A percentile compares a stretch with the other conserved stretches of the same genome.
These are phyloP conservation scores for Naso thynnoides DNA, from an alignment of 2,797 vertebrate species.

Conservation along the genomic window DNA sequence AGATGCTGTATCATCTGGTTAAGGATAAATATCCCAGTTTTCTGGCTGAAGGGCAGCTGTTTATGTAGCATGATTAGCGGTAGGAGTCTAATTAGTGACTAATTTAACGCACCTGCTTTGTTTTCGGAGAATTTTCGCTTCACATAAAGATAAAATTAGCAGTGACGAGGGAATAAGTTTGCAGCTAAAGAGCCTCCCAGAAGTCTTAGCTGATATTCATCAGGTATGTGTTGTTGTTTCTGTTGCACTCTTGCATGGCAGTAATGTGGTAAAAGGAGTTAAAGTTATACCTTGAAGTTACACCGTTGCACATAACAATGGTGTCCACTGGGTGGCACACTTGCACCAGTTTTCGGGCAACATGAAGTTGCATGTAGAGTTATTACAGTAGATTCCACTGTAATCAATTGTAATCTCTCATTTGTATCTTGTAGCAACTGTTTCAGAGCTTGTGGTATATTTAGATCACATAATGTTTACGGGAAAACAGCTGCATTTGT, in stretches of 20 bases:
- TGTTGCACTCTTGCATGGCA: background rate
- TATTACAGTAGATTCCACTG: background rate
- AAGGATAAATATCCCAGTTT: conserved; percentile 8
- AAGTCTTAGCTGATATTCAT: background rate
- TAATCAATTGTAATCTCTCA: conserved; percentile 13
- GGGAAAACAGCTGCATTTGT: conserved; percentile 1
- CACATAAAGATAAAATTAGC: background rate
- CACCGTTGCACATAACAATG: conserved; percentile 4
- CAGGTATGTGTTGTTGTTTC: background rate
- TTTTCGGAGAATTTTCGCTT: background rate
- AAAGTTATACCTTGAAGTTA: background rate
- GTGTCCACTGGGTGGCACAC: conserved; percentile 67
- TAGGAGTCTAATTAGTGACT: conserved; percentile 62
- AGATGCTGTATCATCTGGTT: background rate
- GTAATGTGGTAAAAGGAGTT: background rate
- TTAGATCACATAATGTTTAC: background rate
- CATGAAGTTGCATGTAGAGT: background rate
- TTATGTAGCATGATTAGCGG: conserved; percentile 23
- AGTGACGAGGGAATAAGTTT: background rate
- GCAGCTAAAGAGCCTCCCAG: background rate
- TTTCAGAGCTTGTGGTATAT: background rate
- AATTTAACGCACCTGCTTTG: conserved; percentile 61
- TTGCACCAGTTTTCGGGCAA: conserved; percentile 35
- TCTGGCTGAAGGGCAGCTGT: rapidly evolving
- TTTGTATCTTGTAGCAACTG: background rate